Evolutionary conservation across 2,888 invertebrate species (phyloP).

Genomic region (Drosophila borborema): DNA sequence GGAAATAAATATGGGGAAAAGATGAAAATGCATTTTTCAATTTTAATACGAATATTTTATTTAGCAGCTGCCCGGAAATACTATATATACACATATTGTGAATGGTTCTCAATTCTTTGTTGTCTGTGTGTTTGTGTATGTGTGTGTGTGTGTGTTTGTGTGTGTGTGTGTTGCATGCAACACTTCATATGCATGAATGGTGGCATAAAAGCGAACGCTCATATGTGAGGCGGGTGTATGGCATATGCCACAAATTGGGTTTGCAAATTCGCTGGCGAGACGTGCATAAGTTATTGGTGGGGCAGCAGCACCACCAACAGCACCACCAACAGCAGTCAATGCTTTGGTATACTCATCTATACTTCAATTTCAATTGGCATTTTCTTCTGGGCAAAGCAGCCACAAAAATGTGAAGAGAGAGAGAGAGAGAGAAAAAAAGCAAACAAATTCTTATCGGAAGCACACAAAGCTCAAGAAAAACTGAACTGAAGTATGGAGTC

Average conservation of each 20-base stretch:
- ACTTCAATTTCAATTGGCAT: slow-evolving; percentile 79
- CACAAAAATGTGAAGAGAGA: slow-evolving; percentile 64
- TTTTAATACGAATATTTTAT: slow-evolving; percentile 69
- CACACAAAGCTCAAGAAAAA: slow-evolving; percentile 53
- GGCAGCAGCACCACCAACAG: slow-evolving; percentile 1
- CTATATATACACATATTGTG: slow-evolving; percentile 43
- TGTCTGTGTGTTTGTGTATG: slow-evolving; percentile 1
- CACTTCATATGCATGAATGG: slow-evolving; percentile 57
- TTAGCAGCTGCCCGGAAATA: slow-evolving; percentile 49
- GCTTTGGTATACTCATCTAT: slow-evolving; percentile 61
- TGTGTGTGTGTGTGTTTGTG: slow-evolving; percentile 12
- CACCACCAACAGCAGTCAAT: slow-evolving; percentile 18
- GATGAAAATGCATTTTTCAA: slow-evolving; percentile 57
- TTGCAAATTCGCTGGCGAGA: slow-evolving; percentile 52
- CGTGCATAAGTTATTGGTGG: slow-evolving; percentile 61
- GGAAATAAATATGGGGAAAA: neutral
- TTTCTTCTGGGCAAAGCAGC: slow-evolving; percentile 63
- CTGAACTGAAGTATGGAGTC: slow-evolving; percentile 2
- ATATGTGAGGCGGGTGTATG: slow-evolving; percentile 22
- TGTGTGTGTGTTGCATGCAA: slow-evolving; percentile 27
- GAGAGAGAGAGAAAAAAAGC: slow-evolving; percentile 32
- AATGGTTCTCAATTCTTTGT: slow-evolving; percentile 31
- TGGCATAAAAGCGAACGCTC: slow-evolving; percentile 48
- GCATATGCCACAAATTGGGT: slow-evolving; percentile 59
- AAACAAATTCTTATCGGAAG: slow-evolving; percentile 77